Conservation (phyloP, 2,797 vertebrate species). For the Schizopygopsis pylzovi region DNA sequence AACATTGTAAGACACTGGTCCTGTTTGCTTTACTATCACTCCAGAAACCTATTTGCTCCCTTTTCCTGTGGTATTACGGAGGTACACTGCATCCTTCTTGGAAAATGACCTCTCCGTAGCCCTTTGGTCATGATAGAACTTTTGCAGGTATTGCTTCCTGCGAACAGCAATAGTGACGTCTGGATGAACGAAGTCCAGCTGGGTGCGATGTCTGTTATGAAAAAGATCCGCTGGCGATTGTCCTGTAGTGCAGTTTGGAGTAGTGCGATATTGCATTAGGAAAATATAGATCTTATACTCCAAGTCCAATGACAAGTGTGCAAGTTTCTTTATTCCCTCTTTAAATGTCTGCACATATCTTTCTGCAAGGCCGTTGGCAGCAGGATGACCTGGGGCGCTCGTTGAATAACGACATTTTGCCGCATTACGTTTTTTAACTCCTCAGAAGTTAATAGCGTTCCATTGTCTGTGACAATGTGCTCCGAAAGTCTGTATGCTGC, state of each 20-base stretch:
- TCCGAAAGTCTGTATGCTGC: slow-evolving; percentile 44
- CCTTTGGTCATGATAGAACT: slow-evolving; percentile 11
- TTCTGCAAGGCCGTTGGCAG: slow-evolving; percentile 23
- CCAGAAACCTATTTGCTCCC: slow-evolving; percentile 38
- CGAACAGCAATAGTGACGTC: background rate
- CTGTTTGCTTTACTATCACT: background rate
- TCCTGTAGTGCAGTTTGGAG: background rate
- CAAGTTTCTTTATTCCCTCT: slow-evolving; percentile 33
- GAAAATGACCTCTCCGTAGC: slow-evolving; percentile 4
- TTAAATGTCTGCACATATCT: slow-evolving; percentile 16
- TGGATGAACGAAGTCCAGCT: background rate
- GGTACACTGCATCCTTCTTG: slow-evolving; percentile 20
- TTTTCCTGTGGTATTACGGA: background rate
- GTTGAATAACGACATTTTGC: slow-evolving; percentile 32
- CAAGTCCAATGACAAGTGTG: background rate
- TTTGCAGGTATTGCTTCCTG: slow-evolving; percentile 30
- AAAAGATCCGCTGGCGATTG: slow-evolving; percentile 17
- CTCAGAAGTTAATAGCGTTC: slow-evolving; percentile 29
- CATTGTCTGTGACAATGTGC: slow-evolving; percentile 47
- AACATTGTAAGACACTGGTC: slow-evolving; percentile 19
- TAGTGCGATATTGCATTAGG: background rate
- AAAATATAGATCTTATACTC: slow-evolving; percentile 35
- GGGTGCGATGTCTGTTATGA: slow-evolving; percentile 12
- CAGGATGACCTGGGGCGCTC: background rate
- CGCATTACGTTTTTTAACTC: slow-evolving; percentile 41